Evolutionary conservation across 2,888 invertebrate species (phyloP).

Genomic region (Acleris literana): DNA sequence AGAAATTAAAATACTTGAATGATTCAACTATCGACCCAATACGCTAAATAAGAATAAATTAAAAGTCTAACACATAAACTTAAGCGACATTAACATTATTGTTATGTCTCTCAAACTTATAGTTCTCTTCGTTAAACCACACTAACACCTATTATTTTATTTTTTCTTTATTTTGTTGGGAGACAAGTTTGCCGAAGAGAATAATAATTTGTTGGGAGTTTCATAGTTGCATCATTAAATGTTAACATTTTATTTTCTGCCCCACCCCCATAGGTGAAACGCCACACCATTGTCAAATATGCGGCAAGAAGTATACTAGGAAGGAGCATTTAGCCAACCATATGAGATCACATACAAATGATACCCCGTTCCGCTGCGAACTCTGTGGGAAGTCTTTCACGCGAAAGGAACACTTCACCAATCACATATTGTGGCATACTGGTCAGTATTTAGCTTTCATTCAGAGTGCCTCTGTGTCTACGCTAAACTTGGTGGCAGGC

Average conservation of each 20-base stretch:
- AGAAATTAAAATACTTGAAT: conserved; percentile 78
- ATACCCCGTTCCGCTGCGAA: conserved; percentile 93
- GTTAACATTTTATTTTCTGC: conserved; percentile 79
- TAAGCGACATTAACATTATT: conserved; percentile 45
- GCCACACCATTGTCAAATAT: conserved; percentile 93
- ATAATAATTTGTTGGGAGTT: conserved; percentile 41
- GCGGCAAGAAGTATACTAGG: conserved; percentile 94
- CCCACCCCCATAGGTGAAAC: conserved; percentile 88
- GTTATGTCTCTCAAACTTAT: conserved; percentile 44
- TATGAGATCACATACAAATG: conserved; percentile 94
- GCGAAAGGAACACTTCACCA: conserved; percentile 94
- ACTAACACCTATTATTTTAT: conserved; percentile 5
- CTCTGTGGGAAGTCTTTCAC: conserved; percentile 95
- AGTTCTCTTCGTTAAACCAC: conserved; percentile 39
- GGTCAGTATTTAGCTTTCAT: conserved; percentile 77
- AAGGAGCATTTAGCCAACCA: conserved; percentile 95
- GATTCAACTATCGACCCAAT: conserved; percentile 76
- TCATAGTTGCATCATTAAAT: conserved; percentile 83
- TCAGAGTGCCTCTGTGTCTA: conserved; percentile 37
- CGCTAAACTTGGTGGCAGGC: conserved; percentile 54
- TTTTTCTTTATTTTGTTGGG: conserved; percentile 31
- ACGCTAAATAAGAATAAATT: conserved; percentile 31
- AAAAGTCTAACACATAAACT: conserved; percentile 40
- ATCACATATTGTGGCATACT: conserved; percentile 95
- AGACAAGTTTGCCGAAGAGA: conserved; percentile 40